Conservation (phyloP, 2,113 vertebrate species). For the Todiramphus saurophagus region DNA sequence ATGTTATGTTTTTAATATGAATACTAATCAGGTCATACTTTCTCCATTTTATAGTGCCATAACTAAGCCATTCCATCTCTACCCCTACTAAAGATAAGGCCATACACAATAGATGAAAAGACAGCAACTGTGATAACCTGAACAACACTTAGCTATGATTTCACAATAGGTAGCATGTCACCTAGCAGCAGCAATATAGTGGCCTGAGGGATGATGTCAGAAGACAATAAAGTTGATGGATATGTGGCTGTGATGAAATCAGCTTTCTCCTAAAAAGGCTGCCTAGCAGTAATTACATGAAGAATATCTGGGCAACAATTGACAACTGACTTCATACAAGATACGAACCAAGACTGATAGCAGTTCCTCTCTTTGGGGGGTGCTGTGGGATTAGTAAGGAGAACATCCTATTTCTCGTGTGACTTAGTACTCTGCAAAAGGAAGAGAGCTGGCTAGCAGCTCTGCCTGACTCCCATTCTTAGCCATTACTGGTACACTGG, state of each 20-base stretch:
- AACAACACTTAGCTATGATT: neutral
- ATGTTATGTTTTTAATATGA: neutral
- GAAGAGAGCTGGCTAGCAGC: neutral
- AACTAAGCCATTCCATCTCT: neutral
- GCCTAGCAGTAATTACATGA: neutral
- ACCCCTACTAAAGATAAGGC: neutral
- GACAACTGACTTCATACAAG: neutral
- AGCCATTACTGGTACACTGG: neutral
- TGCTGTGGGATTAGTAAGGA: neutral
- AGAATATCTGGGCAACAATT: neutral
- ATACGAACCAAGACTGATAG: neutral
- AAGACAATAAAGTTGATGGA: slow-evolving; percentile 13
- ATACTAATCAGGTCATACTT: neutral
- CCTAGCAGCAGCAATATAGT: neutral
- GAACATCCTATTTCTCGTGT: neutral
- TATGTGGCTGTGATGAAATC: neutral
- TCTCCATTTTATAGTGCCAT: neutral
- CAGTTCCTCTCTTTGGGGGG: neutral
- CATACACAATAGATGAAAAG: neutral
- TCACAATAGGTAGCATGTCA: neutral
- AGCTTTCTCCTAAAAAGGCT: neutral
- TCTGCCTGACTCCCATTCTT: neutral
- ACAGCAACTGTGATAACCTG: neutral
- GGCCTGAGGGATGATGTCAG: neutral
- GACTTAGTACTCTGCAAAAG: neutral